Evolutionary conservation across 1,140 invertebrate species (phyloP).

Genomic region (Zaprionus gabonicus): DNA sequence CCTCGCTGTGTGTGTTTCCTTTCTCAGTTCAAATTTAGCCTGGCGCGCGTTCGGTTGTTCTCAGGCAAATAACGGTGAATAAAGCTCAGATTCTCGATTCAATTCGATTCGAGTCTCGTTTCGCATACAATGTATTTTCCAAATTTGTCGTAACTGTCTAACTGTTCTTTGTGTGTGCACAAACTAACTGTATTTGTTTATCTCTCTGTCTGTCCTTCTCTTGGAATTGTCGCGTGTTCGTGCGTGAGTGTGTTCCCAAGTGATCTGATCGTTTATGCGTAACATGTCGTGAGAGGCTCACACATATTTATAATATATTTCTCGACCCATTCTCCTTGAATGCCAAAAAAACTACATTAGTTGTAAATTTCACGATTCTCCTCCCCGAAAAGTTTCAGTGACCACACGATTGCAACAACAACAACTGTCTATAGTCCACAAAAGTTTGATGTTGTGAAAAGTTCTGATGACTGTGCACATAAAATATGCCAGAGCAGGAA

Average conservation of each 20-base stretch:
- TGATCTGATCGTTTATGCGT: conserved; percentile 53
- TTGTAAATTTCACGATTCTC: conserved; percentile 19
- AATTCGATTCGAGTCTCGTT: neutral
- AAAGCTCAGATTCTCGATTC: conserved; percentile 4
- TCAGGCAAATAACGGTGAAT: conserved; percentile 28
- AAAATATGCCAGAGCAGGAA: conserved; percentile 70
- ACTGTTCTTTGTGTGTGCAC: neutral
- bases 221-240: conserved; percentile 1
- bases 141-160: conserved; percentile 4
- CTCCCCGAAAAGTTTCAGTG: conserved; percentile 36
- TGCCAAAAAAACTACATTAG: conserved; percentile 36
- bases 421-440: neutral
- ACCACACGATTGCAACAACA: conserved; percentile 40
- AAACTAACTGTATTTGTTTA: conserved; percentile 7
- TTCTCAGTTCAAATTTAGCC: conserved; percentile 71
- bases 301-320: conserved; percentile 10
- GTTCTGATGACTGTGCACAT: conserved; percentile 61
- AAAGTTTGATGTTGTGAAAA: conserved; percentile 59
- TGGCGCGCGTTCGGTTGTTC: conserved; percentile 69
- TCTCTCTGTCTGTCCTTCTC: conserved; percentile 6
- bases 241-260: conserved; percentile 22
- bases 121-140: conserved; percentile 18
- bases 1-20: conserved; percentile 20
- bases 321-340: conserved; percentile 14
- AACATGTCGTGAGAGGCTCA: conserved; percentile 12